These are phyloP conservation scores for Trachelus stipa DNA, from an alignment of 2,888 invertebrate genomes.

Conservation along the genomic window DNA sequence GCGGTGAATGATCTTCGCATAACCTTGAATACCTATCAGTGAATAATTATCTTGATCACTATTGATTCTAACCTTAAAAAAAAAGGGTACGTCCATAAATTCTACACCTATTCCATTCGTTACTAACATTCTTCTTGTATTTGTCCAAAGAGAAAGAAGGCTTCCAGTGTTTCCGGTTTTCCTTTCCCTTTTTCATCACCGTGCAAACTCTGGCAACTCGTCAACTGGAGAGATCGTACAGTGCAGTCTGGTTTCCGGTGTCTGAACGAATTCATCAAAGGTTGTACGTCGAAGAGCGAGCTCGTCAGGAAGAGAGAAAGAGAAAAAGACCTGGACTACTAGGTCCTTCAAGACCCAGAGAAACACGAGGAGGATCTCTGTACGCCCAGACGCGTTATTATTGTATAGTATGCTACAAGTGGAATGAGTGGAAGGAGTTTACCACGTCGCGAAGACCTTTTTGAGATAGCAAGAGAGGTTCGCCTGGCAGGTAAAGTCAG, in stretches of 20 bases:
- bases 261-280: neutral
- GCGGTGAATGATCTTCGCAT: neutral
- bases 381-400: neutral
- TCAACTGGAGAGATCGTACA: neutral
- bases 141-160: neutral
- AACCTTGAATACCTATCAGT: neutral
- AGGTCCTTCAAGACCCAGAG: neutral
- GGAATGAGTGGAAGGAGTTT: neutral
- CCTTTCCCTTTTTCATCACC: neutral
- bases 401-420: neutral
- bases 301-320: neutral
- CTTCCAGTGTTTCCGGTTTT: neutral
- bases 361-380: neutral
- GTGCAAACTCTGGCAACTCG: neutral
- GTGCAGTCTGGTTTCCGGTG: neutral
- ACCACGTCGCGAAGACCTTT: constrained; percentile 5
- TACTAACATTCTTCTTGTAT: neutral
- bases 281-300: neutral
- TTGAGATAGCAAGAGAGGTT: constrained; percentile 42
- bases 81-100: neutral
- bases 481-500: constrained; percentile 62
- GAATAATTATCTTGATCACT: no score
- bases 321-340: neutral
- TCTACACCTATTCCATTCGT: neutral
- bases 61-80: neutral